phyloP scores from a whole-genome alignment of 2,888 invertebrate genomes.

The Ariolimax columbianus region DNA sequence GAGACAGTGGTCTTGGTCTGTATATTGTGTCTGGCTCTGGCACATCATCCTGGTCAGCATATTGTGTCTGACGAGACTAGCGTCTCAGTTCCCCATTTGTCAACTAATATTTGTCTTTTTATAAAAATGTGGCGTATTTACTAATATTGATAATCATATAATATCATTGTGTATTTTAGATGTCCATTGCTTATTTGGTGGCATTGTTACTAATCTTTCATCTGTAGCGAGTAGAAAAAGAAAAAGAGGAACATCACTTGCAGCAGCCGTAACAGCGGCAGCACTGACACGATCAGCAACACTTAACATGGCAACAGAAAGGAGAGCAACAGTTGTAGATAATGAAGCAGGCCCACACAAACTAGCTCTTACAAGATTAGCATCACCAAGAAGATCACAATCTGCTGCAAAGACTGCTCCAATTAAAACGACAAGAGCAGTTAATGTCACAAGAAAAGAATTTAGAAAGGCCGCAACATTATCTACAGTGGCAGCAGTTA shows the following conservation, averaged over 20 bases:
- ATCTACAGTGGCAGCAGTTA: neutral
- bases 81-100: no score
- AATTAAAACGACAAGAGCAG: neutral
- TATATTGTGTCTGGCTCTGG: no score
- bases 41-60: no score
- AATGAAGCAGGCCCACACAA: neutral
- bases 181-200: neutral
- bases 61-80: no score
- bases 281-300: no score
- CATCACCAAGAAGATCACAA: neutral
- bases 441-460: neutral
- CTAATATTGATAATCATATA: neutral
- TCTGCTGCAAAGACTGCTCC: neutral
- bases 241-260: neutral
- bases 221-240: neutral
- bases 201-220: neutral
- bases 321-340: neutral
- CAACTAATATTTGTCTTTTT: neutral
- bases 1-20: no score
- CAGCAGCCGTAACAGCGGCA: neutral
- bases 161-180: neutral
- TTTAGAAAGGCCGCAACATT: neutral
- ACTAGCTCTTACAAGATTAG: neutral
- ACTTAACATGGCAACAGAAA: neutral
- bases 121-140: neutral